These are phyloP conservation scores for Pomacea maculata DNA, from an alignment of 1,140 invertebrate species.

Conservation along the genomic window DNA sequence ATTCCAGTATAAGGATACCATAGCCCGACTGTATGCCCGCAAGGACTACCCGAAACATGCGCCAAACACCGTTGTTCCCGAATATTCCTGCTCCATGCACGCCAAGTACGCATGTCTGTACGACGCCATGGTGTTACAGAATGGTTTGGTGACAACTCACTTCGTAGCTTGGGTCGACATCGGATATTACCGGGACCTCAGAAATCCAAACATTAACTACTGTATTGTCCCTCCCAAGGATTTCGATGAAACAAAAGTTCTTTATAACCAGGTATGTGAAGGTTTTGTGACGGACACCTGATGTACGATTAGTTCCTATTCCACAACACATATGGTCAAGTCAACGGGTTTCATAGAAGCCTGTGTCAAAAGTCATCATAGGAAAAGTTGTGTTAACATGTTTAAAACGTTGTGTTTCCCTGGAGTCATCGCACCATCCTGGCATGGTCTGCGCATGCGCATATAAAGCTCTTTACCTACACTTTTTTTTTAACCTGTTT, in stretches of 20 bases:
- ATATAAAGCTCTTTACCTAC: too few relatives aligned
- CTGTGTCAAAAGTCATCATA: too few relatives aligned
- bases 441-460: too few relatives aligned
- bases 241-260: conserved; percentile 37
- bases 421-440: too few relatives aligned
- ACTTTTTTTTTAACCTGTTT: too few relatives aligned
- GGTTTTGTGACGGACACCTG: too few relatives aligned
- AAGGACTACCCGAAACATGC: conserved; percentile 35
- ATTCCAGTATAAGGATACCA: conserved; percentile 35
- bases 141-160: conserved; percentile 36
- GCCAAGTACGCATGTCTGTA: conserved; percentile 44
- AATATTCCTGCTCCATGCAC: conserved; percentile 42
- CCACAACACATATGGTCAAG: too few relatives aligned
- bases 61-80: conserved; percentile 41
- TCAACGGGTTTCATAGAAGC: too few relatives aligned
- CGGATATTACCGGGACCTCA: conserved; percentile 41
- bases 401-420: too few relatives aligned
- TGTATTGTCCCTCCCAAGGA: conserved; percentile 30
- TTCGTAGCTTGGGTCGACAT: conserved; percentile 50
- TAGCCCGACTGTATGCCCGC: conserved; percentile 36
- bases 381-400: too few relatives aligned
- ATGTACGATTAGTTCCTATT: too few relatives aligned
- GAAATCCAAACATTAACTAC: conserved; percentile 21
- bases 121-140: conserved; percentile 15
- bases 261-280: conserved; percentile 13